Evolutionary conservation across 2,888 invertebrate species (phyloP), one percentile per base, ranked within the genome.

Genomic region (Epirrhoe tristata): DNA sequence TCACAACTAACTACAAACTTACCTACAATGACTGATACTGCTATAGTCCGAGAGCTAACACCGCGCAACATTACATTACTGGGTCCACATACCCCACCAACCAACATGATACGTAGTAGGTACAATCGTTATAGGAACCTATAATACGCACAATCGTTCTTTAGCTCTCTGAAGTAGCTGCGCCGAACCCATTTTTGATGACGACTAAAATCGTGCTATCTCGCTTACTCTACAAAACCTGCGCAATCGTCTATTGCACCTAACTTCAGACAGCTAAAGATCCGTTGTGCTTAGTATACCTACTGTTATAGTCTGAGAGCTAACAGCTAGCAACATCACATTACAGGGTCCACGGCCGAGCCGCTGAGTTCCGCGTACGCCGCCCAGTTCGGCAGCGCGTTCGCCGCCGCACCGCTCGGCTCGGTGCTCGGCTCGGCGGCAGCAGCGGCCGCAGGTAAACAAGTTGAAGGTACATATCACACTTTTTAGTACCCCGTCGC

Each of bases 391-490:
- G 94, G 95, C 72, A 93, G 95, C 69, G 94, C 95, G 69, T 95
- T 94, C 74, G 95, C 96, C 60, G 94, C 95, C 69, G 94, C 95
- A 66, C 94, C 95, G 63, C 92, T 94, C 74, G 93, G 94, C 71
- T 94, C 94, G 66, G 96, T 96, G 74, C 94, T 96, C 70, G 96
- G 96, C 54, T 95, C 96, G 51, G 95, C 97, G 48, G 96, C 96
- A 34, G 96, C 96, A 31, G 96, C 96, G 6, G 97, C 97, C 58
- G 96, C 97, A 71, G 97, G 97, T 70, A 98, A 98, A 89, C 98
- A 99, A 93, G 97, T 98, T 81, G 98, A 99, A 95, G 97, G 96
- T 96, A 88, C 64, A 68, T 68, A 86, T 88, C 72, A 70, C 46
- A 52, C 57, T 55, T 67, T 63, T 48, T 68, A 68, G 68, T 68